These are phyloP conservation scores for Ctenicera cuprea DNA, from an alignment of 2,888 invertebrate species.

Conservation along the genomic window DNA sequence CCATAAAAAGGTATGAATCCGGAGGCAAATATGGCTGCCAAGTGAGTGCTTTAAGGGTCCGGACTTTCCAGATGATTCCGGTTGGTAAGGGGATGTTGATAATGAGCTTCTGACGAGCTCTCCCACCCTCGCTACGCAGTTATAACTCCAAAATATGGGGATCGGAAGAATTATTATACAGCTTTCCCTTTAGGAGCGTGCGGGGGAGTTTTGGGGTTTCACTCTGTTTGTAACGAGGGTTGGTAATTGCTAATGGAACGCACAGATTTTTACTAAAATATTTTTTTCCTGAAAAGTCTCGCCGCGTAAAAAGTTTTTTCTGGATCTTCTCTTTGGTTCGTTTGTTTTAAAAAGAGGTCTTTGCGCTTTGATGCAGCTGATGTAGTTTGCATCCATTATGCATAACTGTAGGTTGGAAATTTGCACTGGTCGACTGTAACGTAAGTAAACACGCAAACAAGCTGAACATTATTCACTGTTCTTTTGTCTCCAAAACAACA, in stretches of 20 bases:
- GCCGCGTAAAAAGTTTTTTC: background rate
- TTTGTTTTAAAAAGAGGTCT: background rate
- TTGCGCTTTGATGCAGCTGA: slow-evolving; percentile 13
- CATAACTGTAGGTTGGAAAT: slow-evolving; percentile 26
- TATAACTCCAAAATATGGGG: slow-evolving; percentile 68
- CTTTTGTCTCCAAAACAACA: slow-evolving; percentile 63
- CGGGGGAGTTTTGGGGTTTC: slow-evolving; percentile 55
- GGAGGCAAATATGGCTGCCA: slow-evolving; percentile 64
- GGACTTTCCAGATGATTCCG: slow-evolving; percentile 64
- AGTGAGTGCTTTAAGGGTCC: slow-evolving; percentile 60
- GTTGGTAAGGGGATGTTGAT: slow-evolving; percentile 65
- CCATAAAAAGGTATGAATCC: slow-evolving; percentile 57
- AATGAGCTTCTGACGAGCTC: slow-evolving; percentile 67
- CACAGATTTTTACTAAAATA: slow-evolving; percentile 45
- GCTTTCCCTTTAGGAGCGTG: slow-evolving; percentile 52
- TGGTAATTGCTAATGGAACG: slow-evolving; percentile 64
- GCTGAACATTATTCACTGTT: slow-evolving; percentile 62
- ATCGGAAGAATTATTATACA: slow-evolving; percentile 66
- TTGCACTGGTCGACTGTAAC: slow-evolving; percentile 59
- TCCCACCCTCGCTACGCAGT: slow-evolving; percentile 61
- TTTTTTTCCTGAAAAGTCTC: slow-evolving; percentile 23
- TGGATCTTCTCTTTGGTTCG: background rate
- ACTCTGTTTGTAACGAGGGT: slow-evolving; percentile 61
- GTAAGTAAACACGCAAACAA: slow-evolving; percentile 61
- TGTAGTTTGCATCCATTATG: slow-evolving; percentile 19